phyloP scores from a whole-genome alignment of 2,113 vertebrate genomes.

The Hassar affinis region DNA sequence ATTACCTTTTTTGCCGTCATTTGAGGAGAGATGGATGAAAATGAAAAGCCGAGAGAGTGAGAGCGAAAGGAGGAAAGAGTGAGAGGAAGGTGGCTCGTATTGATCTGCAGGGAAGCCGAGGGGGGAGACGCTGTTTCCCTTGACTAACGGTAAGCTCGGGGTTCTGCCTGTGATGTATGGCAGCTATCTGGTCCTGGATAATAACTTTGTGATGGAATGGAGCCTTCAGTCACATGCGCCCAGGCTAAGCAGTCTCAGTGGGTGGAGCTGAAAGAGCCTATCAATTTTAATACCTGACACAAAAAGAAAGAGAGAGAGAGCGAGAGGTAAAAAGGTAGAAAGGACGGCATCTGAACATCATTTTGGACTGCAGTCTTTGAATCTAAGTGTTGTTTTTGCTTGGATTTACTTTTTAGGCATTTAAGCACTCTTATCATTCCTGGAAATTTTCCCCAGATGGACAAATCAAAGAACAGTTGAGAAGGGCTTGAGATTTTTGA shows the following conservation, averaged over 20 bases:
- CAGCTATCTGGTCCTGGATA: slow-evolving; percentile 79
- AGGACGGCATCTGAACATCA: not conserved
- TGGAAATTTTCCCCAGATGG: not conserved
- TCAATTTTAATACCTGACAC: slow-evolving; percentile 70
- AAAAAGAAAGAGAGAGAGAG: not conserved
- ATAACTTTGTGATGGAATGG: slow-evolving; percentile 93
- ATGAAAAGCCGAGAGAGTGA: slow-evolving; percentile 53
- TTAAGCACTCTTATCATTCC: not conserved
- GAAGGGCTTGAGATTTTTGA: no score
- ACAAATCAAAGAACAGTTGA: no score
- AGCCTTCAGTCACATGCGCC: slow-evolving; percentile 69
- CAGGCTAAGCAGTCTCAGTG: slow-evolving; percentile 58
- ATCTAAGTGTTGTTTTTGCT: no score
- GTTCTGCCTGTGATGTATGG: slow-evolving; percentile 90
- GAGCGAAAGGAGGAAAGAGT: not conserved
- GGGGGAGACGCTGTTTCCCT: slow-evolving; percentile 81
- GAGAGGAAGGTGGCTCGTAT: slow-evolving; percentile 79
- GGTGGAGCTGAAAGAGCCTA: slow-evolving; percentile 64
- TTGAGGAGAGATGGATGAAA: slow-evolving; percentile 58
- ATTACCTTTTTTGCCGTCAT: slow-evolving; percentile 83
- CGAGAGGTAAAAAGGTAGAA: not conserved
- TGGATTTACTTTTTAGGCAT: no score
- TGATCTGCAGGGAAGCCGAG: slow-evolving; percentile 82
- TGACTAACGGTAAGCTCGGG: slow-evolving; percentile 89
- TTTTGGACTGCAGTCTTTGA: not conserved